Conservation (phyloP, 2,888 invertebrate species). For the Dicycla oo region DNA sequence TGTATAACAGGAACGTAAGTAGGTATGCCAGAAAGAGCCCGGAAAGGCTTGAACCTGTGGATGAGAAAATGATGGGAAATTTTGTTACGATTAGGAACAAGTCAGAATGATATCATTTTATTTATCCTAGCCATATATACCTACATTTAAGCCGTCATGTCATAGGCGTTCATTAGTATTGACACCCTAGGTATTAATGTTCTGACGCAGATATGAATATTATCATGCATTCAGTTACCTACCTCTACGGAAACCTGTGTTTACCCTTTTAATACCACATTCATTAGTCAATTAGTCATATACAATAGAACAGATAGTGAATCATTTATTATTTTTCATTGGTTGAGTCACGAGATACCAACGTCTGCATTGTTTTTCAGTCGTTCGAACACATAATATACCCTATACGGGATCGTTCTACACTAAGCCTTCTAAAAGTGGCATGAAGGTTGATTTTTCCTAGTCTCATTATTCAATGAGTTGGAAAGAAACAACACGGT, state of each 20-base stretch:
- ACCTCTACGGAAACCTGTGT: slow-evolving; percentile 1
- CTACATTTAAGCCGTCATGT: not conserved
- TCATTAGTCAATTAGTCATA: too few species aligned
- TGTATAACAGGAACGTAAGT: not conserved
- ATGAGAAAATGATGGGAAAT: not conserved
- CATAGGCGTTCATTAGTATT: not conserved
- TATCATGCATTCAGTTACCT: slow-evolving; percentile 9
- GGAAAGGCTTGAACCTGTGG: not conserved
- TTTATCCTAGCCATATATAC: too few species aligned
- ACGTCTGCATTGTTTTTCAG: slow-evolving; percentile 29
- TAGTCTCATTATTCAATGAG: slow-evolving; percentile 9
- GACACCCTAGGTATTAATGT: not conserved
- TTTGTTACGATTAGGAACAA: too few species aligned
- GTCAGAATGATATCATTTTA: too few species aligned
- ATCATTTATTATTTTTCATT: slow-evolving; percentile 51
- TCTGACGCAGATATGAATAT: slow-evolving; percentile 3
- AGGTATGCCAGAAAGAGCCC: not conserved
- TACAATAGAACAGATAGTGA: slow-evolving; percentile 38
- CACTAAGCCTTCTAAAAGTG: fast-evolving
- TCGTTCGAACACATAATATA: too few species aligned
- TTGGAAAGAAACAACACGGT: slow-evolving; percentile 31
- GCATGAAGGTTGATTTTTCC: slow-evolving; percentile 43
- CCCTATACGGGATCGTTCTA: too few species aligned
- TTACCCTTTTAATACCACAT: slow-evolving; percentile 17
- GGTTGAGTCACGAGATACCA: slow-evolving; percentile 43